A percentile compares a stretch with the other conserved stretches of the same genome.
Evolutionary conservation across 2,113 vertebrate species (phyloP).

Genomic region (Corythornis vintsioides): DNA sequence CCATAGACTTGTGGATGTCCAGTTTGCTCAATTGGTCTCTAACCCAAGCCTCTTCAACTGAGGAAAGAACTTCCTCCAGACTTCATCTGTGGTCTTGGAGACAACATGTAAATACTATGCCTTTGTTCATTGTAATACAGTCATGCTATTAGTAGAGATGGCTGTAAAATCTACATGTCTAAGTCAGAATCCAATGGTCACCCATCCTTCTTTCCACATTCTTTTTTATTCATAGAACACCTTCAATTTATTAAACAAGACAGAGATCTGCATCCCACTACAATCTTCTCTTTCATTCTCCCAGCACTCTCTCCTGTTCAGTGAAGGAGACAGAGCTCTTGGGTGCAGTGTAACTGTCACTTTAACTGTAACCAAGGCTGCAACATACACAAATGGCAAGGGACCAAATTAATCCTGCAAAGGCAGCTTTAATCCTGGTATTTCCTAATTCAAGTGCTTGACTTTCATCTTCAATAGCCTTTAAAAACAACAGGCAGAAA

Average conservation of each 20-base stretch:
- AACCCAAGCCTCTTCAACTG: too few species aligned
- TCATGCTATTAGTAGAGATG: neutral
- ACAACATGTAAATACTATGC: neutral
- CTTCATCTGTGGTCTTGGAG: neutral
- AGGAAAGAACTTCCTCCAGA: too few species aligned
- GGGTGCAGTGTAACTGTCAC: neutral
- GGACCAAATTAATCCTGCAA: conserved; percentile 14
- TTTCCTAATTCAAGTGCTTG: conserved; percentile 28
- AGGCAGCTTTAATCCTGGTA: conserved; percentile 23
- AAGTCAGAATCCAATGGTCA: neutral
- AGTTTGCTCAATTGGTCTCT: too few species aligned
- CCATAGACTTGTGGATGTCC: too few species aligned
- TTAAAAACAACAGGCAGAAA: conserved; percentile 12
- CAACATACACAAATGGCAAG: neutral
- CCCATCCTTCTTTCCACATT: neutral
- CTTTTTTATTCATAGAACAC: neutral
- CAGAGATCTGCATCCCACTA: neutral
- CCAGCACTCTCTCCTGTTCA: neutral
- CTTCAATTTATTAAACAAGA: neutral
- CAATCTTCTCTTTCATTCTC: neutral
- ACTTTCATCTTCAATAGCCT: conserved; percentile 11
- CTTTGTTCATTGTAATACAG: neutral
- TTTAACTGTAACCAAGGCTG: conserved; percentile 41
- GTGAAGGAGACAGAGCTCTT: neutral
- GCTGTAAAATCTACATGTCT: neutral